Evolutionary conservation across 2,888 invertebrate species (phyloP).

Genomic region (Nysson spinosus): DNA sequence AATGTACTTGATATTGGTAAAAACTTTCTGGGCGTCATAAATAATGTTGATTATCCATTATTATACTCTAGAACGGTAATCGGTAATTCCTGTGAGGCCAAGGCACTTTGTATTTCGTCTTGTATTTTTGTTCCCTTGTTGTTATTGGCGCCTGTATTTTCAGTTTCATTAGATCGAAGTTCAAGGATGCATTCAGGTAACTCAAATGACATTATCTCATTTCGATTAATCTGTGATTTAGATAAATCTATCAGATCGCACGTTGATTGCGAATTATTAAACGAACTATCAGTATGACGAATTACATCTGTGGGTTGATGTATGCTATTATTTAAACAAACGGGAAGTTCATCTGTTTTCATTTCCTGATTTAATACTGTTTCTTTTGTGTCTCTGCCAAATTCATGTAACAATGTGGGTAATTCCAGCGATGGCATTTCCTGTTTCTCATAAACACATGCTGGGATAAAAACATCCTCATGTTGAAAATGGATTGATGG

Average conservation of each 20-base stretch:
- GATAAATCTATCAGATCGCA: neutral
- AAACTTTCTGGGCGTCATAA: too few relatives aligned
- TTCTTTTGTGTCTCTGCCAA: conserved; percentile 4
- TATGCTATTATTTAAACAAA: conserved; percentile 33
- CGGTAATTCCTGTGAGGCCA: conserved; percentile 38
- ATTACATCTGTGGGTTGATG: neutral
- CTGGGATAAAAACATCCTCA: neutral
- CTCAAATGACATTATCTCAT: conserved; percentile 27
- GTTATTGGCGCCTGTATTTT: neutral
- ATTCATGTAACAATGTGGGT: conserved; percentile 46
- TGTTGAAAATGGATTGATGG: neutral
- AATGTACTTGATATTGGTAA: too few relatives aligned
- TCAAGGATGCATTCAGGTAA: conserved; percentile 35
- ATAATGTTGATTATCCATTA: too few relatives aligned
- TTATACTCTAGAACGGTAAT: conserved; percentile 46
- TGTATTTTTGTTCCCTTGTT: neutral
- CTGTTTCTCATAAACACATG: conserved; percentile 2
- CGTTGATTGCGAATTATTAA: neutral
- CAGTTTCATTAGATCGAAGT: neutral
- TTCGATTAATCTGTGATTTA: conserved; percentile 4
- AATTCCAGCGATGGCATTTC: conserved; percentile 54
- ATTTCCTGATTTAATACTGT: conserved; percentile 30
- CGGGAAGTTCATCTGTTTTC: conserved; percentile 44
- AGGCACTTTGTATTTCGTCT: neutral
- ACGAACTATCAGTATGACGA: neutral